Evolutionary conservation across 37 sponge, comb jelly and placozoan genomes (phyloP).

Genomic region (Theonella swinhoei): DNA sequence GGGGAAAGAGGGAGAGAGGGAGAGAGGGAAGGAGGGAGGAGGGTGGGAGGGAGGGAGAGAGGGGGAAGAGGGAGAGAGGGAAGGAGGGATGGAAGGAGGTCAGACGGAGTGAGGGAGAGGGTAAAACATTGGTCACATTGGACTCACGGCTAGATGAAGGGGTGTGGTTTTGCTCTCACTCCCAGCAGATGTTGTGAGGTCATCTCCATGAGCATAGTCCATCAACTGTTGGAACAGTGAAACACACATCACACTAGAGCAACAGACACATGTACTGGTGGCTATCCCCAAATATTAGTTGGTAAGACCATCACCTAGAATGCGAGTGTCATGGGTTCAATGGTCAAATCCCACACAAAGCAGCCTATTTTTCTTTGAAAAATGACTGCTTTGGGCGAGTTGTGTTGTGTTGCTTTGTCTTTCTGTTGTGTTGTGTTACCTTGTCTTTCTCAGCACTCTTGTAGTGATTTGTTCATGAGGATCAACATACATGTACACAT

Average conservation of each 20-base stretch:
- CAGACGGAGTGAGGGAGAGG: neutral
- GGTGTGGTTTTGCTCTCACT: slow-evolving; percentile 77
- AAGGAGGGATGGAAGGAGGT: no score
- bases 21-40: neutral
- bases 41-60: no score
- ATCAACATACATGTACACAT: neutral
- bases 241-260: neutral
- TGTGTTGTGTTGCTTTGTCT: no score
- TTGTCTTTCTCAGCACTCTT: no score
- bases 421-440: no score
- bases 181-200: slow-evolving; percentile 10
- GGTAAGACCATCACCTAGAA: no score
- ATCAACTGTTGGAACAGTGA: slow-evolving; percentile 43
- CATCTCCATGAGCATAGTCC: slow-evolving; percentile 68
- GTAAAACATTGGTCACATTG: no score
- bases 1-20: neutral
- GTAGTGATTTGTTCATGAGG: neutral
- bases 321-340: no score
- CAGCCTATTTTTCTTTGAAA: no score
- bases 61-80: neutral
- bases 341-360: neutral
- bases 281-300: neutral
- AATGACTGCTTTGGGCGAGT: no score
- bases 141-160: slow-evolving; percentile 82
- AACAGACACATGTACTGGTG: no score